Conservation (phyloP, 1,140 invertebrate species). For the Chymomyza costata region DNA sequence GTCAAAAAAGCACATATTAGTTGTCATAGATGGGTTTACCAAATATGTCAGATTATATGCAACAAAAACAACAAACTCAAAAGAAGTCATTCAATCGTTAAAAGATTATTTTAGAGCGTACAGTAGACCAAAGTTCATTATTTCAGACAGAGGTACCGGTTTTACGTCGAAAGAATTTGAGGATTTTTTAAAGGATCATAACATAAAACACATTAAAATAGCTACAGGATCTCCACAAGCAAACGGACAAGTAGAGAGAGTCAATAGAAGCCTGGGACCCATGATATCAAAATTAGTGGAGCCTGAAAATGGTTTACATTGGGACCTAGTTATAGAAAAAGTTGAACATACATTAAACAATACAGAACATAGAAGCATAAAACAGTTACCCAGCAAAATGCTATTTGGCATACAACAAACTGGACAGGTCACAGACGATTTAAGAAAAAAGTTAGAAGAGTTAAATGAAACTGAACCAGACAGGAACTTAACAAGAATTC, state of each 20-base stretch:
- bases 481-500: slow-evolving; percentile 7
- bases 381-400: slow-evolving; percentile 30
- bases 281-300: slow-evolving; percentile 32
- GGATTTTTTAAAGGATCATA: slow-evolving; percentile 25
- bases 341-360: slow-evolving; percentile 54
- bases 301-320: slow-evolving; percentile 10
- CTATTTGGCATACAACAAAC: slow-evolving; percentile 27
- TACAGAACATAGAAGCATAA: slow-evolving; percentile 33
- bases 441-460: slow-evolving; percentile 16
- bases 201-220: slow-evolving; percentile 30
- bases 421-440: slow-evolving; percentile 11
- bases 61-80: slow-evolving; percentile 31
- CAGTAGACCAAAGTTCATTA: slow-evolving; percentile 36
- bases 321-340: slow-evolving; percentile 27
- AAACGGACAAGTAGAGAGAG: slow-evolving; percentile 40
- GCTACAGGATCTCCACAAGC: slow-evolving; percentile 30
- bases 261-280: slow-evolving; percentile 33
- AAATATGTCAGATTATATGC: slow-evolving; percentile 25
- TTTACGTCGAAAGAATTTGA: slow-evolving; percentile 52
- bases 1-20: slow-evolving; percentile 75
- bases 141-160: slow-evolving; percentile 48
- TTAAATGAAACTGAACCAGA: not conserved
- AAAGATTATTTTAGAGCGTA: slow-evolving; percentile 25
- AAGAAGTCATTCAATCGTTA: slow-evolving; percentile 45
- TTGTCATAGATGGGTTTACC: slow-evolving; percentile 67